Conservation (phyloP, 1,140 invertebrate genomes). For the Oryzaephilus surinamensis region DNA sequence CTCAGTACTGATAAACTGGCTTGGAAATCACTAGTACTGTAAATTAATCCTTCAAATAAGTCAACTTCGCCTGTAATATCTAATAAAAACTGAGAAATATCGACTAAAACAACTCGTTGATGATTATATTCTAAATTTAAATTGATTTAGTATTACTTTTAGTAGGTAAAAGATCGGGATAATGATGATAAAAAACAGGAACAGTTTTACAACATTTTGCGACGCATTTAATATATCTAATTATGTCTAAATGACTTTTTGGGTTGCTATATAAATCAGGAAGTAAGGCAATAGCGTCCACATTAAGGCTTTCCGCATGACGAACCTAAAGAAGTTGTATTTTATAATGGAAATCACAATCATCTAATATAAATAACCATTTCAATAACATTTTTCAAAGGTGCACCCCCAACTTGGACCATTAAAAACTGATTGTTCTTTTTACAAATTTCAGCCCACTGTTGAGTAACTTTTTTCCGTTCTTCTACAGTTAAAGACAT, state of each 20-base stretch:
- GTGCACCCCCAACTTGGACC: constrained; percentile 64
- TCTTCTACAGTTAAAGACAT: constrained; percentile 56
- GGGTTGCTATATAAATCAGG: constrained; percentile 71
- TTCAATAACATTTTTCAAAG: constrained; percentile 55
- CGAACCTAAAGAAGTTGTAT: constrained; percentile 57
- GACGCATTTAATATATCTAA: constrained; percentile 57
- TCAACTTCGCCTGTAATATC: constrained; percentile 30
- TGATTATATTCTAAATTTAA: constrained; percentile 4
- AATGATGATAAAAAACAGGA: constrained; percentile 72
- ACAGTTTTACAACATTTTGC: constrained; percentile 57
- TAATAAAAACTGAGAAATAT: constrained; percentile 26
- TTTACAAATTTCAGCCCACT: constrained; percentile 51
- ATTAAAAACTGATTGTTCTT: constrained; percentile 52
- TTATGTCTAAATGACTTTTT: constrained; percentile 47
- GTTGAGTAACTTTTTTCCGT: constrained; percentile 54
- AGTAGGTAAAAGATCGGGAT: constrained; percentile 57
- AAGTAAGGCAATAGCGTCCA: constrained; percentile 60
- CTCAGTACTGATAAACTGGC: constrained; percentile 22
- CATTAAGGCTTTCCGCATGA: constrained; percentile 56
- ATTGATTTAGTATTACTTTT: constrained; percentile 54
- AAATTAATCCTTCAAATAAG: constrained; percentile 29
- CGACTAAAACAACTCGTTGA: constrained; percentile 18
- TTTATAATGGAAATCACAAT: not conserved
- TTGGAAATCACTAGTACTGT: constrained; percentile 26
- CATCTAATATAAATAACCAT: constrained; percentile 41